phyloP scores from a whole-genome alignment of 2,888 invertebrate species.

The Ctenicera cuprea region DNA sequence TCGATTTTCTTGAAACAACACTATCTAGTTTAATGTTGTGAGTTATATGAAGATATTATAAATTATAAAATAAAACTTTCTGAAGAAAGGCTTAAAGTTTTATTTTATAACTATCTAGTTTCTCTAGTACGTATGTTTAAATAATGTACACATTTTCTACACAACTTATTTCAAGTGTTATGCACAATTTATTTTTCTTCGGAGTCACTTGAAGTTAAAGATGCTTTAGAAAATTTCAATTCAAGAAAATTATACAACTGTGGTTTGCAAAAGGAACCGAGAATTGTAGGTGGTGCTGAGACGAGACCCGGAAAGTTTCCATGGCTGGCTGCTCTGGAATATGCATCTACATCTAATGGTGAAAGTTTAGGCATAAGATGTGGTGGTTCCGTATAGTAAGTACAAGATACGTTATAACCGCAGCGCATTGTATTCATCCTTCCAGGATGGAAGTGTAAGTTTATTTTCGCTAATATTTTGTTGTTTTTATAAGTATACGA shows the following conservation, averaged over 20 bases:
- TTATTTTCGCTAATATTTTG: not conserved
- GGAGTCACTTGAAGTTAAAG: too few relatives aligned
- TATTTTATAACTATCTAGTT: too few relatives aligned
- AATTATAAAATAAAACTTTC: too few relatives aligned
- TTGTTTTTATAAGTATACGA: not conserved
- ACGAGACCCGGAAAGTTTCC: slow-evolving; percentile 71
- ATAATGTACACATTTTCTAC: too few relatives aligned
- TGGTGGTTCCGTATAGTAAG: slow-evolving; percentile 72
- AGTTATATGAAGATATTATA: too few relatives aligned
- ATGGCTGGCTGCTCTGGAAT: slow-evolving; percentile 71
- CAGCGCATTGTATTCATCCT: slow-evolving; percentile 68
- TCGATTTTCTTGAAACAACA: too few relatives aligned
- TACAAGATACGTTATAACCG: slow-evolving; percentile 70
- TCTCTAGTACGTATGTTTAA: too few relatives aligned
- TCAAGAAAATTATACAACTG: not conserved
- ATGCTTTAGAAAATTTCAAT: too few relatives aligned
- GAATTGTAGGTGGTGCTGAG: slow-evolving; percentile 59
- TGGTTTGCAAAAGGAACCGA: not conserved
- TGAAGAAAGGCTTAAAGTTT: too few relatives aligned
- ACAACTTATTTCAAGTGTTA: too few relatives aligned
- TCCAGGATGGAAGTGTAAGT: not conserved
- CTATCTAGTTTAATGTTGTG: too few relatives aligned
- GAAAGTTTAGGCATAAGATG: slow-evolving; percentile 58
- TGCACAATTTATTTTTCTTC: too few relatives aligned
- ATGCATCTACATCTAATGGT: slow-evolving; percentile 55